These are phyloP conservation scores for Calypte anna DNA, from an alignment of 2,113 vertebrate genomes.

Conservation along the genomic window DNA sequence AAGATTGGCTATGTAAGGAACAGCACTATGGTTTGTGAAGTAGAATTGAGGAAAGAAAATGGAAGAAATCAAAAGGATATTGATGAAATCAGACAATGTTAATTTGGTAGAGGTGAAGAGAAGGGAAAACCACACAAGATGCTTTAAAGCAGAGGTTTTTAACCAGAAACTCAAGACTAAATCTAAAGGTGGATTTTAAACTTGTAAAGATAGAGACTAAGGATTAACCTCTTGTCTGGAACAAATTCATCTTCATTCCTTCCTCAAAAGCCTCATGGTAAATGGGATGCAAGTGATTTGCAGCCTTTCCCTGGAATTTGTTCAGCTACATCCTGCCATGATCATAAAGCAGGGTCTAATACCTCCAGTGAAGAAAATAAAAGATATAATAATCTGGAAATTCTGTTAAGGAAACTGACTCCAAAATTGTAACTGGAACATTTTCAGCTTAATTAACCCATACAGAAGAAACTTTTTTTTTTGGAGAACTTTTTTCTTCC, in stretches of 20 bases:
- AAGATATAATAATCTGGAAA: too few relatives aligned
- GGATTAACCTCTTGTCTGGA: neutral
- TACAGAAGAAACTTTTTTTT: neutral
- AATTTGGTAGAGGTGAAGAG: neutral
- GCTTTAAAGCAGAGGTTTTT: neutral
- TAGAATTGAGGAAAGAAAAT: neutral
- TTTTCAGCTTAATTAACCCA: neutral
- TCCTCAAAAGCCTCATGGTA: neutral
- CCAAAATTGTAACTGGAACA: too few relatives aligned
- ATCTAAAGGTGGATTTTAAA: neutral
- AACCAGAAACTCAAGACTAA: neutral
- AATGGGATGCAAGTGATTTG: neutral
- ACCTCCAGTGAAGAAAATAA: neutral
- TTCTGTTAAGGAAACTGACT: too few relatives aligned
- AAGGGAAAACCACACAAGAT: neutral
- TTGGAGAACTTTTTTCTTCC: neutral
- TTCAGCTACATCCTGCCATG: neutral
- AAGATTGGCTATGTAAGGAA: neutral
- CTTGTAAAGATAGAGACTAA: neutral
- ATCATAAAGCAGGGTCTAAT: neutral
- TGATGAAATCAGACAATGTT: neutral
- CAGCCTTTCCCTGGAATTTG: neutral
- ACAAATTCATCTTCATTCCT: neutral
- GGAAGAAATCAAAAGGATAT: neutral
- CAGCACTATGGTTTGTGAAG: rapidly evolving